Evolutionary conservation across 2,888 invertebrate genomes (phyloP).

Genomic region (Bembecia ichneumoniformis): DNA sequence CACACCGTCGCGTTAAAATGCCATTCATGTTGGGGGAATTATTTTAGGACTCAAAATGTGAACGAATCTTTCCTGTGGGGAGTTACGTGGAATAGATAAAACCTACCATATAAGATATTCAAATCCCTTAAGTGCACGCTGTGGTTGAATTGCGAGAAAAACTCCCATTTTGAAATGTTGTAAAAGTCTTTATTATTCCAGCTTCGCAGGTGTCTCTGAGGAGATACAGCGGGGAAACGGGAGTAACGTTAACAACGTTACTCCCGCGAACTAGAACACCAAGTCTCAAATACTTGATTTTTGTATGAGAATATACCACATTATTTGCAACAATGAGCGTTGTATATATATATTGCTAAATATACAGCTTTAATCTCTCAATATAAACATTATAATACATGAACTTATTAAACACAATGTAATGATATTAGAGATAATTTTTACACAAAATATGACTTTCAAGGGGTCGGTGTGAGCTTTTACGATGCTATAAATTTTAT

Average conservation of each 20-base stretch:
- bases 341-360: too few relatives aligned
- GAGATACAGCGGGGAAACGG: slow-evolving; percentile 43
- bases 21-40: slow-evolving; percentile 30
- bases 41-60: slow-evolving; percentile 46
- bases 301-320: slow-evolving; percentile 5
- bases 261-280: slow-evolving; percentile 22
- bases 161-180: slow-evolving; percentile 66
- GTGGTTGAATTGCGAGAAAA: slow-evolving; percentile 70
- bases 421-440: slow-evolving; percentile 43
- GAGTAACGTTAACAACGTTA: slow-evolving; percentile 43
- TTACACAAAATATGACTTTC: slow-evolving; percentile 40
- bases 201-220: slow-evolving; percentile 62
- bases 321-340: too few relatives aligned
- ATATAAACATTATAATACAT: neutral
- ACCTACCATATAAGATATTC: slow-evolving; percentile 67
- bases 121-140: slow-evolving; percentile 71
- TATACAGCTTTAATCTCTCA: too few relatives aligned
- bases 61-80: slow-evolving; percentile 42
- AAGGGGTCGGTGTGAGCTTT: slow-evolving; percentile 45
- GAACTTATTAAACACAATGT: slow-evolving; percentile 10
- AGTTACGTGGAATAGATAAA: slow-evolving; percentile 59
- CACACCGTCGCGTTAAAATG: neutral
- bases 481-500: slow-evolving; percentile 64
- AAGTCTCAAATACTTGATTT: slow-evolving; percentile 36
- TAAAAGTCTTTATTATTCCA: slow-evolving; percentile 70